Conservation (phyloP, 2,797 vertebrate genomes). For the Sebastes variabilis region DNA sequence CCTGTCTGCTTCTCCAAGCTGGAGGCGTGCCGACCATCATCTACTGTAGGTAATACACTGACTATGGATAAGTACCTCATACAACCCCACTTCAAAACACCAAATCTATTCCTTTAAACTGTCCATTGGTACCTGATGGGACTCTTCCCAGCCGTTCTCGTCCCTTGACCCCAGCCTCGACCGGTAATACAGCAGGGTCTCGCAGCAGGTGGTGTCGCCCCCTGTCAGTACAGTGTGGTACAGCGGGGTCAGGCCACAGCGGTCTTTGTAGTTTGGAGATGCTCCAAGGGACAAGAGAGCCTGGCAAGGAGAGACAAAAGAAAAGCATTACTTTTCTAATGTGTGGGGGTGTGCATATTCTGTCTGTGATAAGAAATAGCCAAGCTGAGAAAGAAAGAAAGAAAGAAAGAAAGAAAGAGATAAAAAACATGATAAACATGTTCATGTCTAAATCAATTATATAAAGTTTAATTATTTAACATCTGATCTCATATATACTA, state of each 20-base stretch:
- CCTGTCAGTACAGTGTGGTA: constrained; percentile 93
- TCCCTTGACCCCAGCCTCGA: constrained; percentile 86
- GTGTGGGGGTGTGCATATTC: not conserved
- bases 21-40: no score
- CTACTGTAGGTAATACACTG: no score
- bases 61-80: no score
- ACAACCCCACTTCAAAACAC: no score
- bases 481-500: not conserved
- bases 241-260: constrained; percentile 89
- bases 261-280: constrained; percentile 92
- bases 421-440: not conserved
- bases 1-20: no score
- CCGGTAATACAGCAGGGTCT: constrained; percentile 89
- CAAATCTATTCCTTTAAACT: not conserved
- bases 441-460: not conserved
- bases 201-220: constrained; percentile 91
- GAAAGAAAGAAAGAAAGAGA: not conserved
- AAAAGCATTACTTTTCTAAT: not conserved
- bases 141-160: constrained; percentile 93
- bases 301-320: constrained; percentile 48
- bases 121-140: constrained; percentile 86
- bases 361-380: not conserved
- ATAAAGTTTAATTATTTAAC: not conserved
- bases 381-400: not conserved
- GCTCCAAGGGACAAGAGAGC: constrained; percentile 85